These are phyloP conservation scores for Agrotis puta DNA, from an alignment of 2,888 invertebrate species.

Conservation along the genomic window DNA sequence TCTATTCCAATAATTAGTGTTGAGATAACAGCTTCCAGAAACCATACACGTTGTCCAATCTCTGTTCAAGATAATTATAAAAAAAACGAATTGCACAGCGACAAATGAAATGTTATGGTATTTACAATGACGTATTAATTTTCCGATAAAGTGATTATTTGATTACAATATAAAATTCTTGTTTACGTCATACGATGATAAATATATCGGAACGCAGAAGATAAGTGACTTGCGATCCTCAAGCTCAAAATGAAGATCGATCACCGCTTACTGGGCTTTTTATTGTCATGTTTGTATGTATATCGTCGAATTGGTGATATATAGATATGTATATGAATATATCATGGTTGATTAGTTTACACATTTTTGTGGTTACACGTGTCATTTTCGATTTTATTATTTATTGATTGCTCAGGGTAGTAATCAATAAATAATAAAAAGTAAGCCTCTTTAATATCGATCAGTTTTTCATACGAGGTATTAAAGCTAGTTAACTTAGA, in stretches of 20 bases:
- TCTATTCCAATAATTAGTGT: not conserved
- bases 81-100: not conserved
- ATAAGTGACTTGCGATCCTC: constrained; percentile 25
- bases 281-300: not conserved
- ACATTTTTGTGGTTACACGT: not conserved
- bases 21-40: not conserved
- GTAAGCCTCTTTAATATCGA: not conserved
- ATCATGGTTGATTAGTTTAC: not conserved
- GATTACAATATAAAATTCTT: constrained; percentile 25
- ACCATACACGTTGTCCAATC: not conserved
- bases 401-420: not conserved
- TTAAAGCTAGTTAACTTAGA: not conserved
- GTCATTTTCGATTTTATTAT: not conserved
- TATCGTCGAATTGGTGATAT: constrained; percentile 1
- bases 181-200: constrained; percentile 38
- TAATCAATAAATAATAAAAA: too few species aligned
- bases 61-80: not conserved
- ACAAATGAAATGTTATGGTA: constrained; percentile 4
- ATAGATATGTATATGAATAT: not conserved
- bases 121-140: constrained; percentile 38
- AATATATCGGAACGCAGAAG: constrained; percentile 1
- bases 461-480: not conserved
- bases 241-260: constrained; percentile 16
- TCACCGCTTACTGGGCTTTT: constrained; percentile 6
- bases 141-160: constrained; percentile 38